Evolutionary conservation across 2,797 vertebrate genomes (phyloP).

Genomic region (Phataginus tetradactyla): DNA sequence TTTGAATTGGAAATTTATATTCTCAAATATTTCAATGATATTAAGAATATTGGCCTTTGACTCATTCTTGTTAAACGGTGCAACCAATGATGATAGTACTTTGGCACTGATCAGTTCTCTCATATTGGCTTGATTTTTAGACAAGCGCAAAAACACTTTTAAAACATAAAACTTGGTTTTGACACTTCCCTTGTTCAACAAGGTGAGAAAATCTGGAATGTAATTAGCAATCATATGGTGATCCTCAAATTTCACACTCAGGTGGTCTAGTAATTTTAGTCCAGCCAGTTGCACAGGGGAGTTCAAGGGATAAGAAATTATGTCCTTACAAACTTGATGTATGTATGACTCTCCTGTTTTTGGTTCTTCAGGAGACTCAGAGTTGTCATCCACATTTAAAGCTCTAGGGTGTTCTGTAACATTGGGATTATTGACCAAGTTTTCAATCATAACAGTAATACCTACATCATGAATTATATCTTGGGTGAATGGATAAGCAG

Average conservation of each 20-base stretch:
- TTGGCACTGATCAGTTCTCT: conserved; percentile 74
- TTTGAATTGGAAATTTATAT: conserved; percentile 79
- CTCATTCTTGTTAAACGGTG: conserved; percentile 72
- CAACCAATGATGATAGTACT: conserved; percentile 71
- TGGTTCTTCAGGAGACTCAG: conserved; percentile 57
- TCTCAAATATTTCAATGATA: conserved; percentile 76
- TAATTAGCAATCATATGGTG: conserved; percentile 90
- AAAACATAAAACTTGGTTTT: conserved; percentile 80
- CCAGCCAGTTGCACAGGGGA: conserved; percentile 93
- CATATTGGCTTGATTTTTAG: conserved; percentile 75
- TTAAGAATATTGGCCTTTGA: conserved; percentile 75
- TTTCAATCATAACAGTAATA: conserved; percentile 76
- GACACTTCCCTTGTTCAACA: conserved; percentile 92
- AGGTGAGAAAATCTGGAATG: conserved; percentile 89
- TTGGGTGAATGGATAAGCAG: conserved; percentile 80
- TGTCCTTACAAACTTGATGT: conserved; percentile 78
- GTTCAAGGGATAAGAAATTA: conserved; percentile 91
- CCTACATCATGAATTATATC: conserved; percentile 78
- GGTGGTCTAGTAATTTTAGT: conserved; percentile 93
- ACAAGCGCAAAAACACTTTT: conserved; percentile 68
- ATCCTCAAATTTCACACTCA: conserved; percentile 92
- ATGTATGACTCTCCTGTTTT: conserved; percentile 77
- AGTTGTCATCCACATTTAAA: conserved; percentile 38
- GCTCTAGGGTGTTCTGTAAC: conserved; percentile 56
- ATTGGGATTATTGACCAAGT: conserved; percentile 69